These are phyloP conservation scores for Nyctalus aviator DNA, from an alignment of 2,797 vertebrate genomes.

Conservation along the genomic window DNA sequence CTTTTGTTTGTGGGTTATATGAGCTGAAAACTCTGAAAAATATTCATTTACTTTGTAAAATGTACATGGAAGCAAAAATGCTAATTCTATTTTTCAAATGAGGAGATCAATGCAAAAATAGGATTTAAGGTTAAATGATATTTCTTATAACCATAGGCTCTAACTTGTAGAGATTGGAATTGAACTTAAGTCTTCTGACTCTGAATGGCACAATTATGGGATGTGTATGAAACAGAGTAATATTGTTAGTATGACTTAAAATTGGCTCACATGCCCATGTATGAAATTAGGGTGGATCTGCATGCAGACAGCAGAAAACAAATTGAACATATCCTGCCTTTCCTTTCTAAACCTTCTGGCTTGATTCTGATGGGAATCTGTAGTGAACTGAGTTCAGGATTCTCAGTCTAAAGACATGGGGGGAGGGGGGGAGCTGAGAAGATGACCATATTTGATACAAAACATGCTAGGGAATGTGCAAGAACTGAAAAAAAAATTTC, in stretches of 20 bases:
- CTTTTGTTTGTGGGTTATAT: background rate
- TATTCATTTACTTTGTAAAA: background rate
- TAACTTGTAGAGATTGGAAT: background rate
- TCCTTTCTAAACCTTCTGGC: background rate
- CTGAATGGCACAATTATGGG: background rate
- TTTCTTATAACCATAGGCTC: background rate
- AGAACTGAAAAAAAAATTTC: background rate
- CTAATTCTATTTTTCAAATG: conserved; percentile 30
- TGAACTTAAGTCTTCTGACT: conserved; percentile 34
- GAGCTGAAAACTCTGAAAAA: background rate
- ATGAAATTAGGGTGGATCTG: background rate
- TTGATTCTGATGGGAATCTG: conserved; percentile 24
- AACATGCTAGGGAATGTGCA: background rate
- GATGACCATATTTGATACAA: background rate
- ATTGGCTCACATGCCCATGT: background rate
- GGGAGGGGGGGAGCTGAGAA: background rate
- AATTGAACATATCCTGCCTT: background rate
- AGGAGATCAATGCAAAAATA: conserved; percentile 7
- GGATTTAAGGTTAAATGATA: background rate
- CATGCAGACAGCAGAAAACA: background rate
- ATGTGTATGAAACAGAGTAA: background rate
- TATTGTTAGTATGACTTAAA: conserved; percentile 7
- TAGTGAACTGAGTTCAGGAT: background rate
- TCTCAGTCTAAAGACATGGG: background rate
- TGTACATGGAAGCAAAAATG: background rate